Evolutionary conservation across 2,888 invertebrate genomes (phyloP), one percentile per base, ranked within the genome.

Genomic region (Syrphus vitripennis): DNA sequence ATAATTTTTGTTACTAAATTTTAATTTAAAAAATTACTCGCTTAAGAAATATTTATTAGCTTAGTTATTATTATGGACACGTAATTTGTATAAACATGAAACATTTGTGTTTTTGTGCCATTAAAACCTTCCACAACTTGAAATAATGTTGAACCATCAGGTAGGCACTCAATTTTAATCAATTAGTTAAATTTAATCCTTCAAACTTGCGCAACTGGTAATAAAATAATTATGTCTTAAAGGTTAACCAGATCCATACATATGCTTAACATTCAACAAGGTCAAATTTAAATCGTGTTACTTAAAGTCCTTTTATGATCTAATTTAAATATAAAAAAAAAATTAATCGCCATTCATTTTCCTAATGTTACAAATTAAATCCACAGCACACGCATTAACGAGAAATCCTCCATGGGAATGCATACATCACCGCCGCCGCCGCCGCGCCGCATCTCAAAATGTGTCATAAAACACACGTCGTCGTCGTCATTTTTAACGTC

Each of bases 401-500:
- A 24, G 72, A 67, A 69, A 50, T 82, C 59, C 26, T 40, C 63
- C 53, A 40, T 70, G 65, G 57, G 16, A 59, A 63, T 65, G 31
- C 57, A 50, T 19, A 31, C 48, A 61, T 42, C 29, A 40, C 42
- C 50, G n/a, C n/a, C n/a, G n/a, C n/a, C n/a, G n/a, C n/a, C n/a
- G n/a, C n/a, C n/a, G 19, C 55, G 53, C 16, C 40, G 42, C 2
- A 16, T 42, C 61, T 34, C 45, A 55, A 48, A 71, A 72, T 74
- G 77, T 72, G 57, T 67, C 71, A 67, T 82, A 82, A 77, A 82
- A 48, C 57, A 77, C 71, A 79, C 79, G 65, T 65, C 29, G 16
- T 57, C 55, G 16, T 29, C 26, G 61, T 63, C 40, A 21, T 63
- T 31, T 31, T 31, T 31, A 9, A 31, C 57, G 31, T 45, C 19